These are phyloP conservation scores for Norana najaformis DNA, from an alignment of 2,888 invertebrate genomes.

Conservation along the genomic window DNA sequence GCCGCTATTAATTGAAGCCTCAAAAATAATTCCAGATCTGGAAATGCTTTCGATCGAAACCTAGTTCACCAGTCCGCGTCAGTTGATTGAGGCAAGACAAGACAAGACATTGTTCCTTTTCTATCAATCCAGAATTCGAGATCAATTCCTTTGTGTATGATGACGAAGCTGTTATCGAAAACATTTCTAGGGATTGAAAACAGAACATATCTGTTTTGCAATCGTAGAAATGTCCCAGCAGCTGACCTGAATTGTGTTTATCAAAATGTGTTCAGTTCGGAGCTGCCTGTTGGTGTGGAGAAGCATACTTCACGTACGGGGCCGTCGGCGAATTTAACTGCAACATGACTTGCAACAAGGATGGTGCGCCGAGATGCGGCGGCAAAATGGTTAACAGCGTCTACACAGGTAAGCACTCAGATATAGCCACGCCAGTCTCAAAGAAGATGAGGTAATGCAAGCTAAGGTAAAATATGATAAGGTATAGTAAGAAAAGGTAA, in stretches of 20 bases:
- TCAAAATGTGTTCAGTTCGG: background rate
- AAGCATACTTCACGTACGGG: background rate
- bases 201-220: background rate
- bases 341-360: background rate
- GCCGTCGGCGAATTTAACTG: background rate
- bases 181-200: background rate
- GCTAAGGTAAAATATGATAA: no score
- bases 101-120: background rate
- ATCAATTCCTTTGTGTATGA: background rate
- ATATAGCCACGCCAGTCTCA: background rate
- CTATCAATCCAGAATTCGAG: background rate
- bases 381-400: slow-evolving; percentile 10
- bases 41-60: background rate
- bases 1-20: no score
- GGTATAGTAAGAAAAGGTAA: no score
- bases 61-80: background rate
- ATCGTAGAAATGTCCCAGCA: background rate
- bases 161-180: background rate
- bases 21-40: no score
- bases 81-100: background rate
- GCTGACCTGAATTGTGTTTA: background rate
- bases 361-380: background rate
- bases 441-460: background rate
- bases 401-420: background rate
- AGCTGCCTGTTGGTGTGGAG: background rate